phyloP scores from a whole-genome alignment of 2,113 vertebrate species.

The Rhynchomys soricoides region DNA sequence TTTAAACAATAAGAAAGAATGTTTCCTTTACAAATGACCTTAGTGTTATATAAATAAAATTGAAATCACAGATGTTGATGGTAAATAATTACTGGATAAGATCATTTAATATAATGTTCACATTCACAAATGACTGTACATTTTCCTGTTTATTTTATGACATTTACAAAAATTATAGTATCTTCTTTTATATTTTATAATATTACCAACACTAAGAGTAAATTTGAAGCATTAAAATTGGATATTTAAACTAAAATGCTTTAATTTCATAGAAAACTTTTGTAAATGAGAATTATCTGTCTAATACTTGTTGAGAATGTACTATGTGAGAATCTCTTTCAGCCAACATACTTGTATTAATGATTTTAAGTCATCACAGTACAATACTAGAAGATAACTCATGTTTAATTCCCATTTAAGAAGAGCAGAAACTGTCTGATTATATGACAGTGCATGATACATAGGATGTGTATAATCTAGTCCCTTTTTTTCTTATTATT shows the following conservation, averaged over 20 bases:
- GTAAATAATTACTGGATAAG: not conserved
- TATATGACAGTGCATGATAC: not conserved
- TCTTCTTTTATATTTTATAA: not conserved
- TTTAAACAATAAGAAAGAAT: constrained; percentile 3
- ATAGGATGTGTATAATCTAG: not conserved
- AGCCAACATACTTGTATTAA: not conserved
- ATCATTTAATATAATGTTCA: not conserved
- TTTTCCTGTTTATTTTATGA: constrained; percentile 10
- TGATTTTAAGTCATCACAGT: not conserved
- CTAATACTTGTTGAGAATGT: not conserved
- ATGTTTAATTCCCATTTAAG: not conserved
- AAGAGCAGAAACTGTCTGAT: not conserved
- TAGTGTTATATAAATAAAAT: not conserved
- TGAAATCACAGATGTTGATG: not conserved
- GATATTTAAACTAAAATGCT: constrained; percentile 40
- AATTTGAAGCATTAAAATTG: not conserved
- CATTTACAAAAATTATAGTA: not conserved
- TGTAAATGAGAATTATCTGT: not conserved
- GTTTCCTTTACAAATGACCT: not conserved
- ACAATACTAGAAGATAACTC: not conserved
- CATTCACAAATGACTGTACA: not conserved
- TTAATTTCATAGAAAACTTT: not conserved
- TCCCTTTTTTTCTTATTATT: not conserved
- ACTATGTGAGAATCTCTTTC: not conserved
- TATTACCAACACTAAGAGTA: not conserved